Evolutionary conservation across 2,888 invertebrate genomes (phyloP), one percentile per base, ranked within the genome.

Genomic region (Auanema freiburgensis): DNA sequence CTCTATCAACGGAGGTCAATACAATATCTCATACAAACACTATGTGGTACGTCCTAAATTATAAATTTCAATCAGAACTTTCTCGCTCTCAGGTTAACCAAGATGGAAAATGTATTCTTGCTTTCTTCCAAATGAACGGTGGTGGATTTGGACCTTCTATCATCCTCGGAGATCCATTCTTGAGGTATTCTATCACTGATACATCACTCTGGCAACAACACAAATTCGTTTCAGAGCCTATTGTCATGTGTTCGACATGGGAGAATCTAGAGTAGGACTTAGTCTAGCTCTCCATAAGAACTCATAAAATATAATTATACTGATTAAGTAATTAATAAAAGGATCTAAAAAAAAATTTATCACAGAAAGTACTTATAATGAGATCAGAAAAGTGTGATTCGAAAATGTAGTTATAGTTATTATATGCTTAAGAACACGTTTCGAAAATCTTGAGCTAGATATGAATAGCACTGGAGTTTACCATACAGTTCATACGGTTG

Each of bases 151-250:
- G 46, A 46, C 46, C 46, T 21, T 18, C 16, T 46, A 5, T 16
- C 16, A 46, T 46, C 21, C 46, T 46, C 46, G 46, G 46, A 21
- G 46, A 46, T 46, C 46, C 46, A 21, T 46, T 46, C 46, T 21
- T 46, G 16, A 46, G 46, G 46, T 46, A 8, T 46, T 46, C 21
- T 21, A 46, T 5, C 8, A 46, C 10, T 46, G 46, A 46, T 18
- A 46, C 8, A 46, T 5, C 3, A 46, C 21, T 16, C 8, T 43
- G 11, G 14, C 43, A 43, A 43, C 14, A 43, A 43, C 14, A 43
- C 11, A 43, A 43, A 11, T 43, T 43, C 5, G 3, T 46, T 46
- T 21, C 46, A 46, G 46, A 46, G 16, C 46, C 8, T 46, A 18
- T 21, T 46, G 46, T 21, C 16, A 46, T 10, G 46, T 46, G 4